These are phyloP conservation scores for Belgica antarctica DNA, from an alignment of 2,888 invertebrate species.

Conservation along the genomic window DNA sequence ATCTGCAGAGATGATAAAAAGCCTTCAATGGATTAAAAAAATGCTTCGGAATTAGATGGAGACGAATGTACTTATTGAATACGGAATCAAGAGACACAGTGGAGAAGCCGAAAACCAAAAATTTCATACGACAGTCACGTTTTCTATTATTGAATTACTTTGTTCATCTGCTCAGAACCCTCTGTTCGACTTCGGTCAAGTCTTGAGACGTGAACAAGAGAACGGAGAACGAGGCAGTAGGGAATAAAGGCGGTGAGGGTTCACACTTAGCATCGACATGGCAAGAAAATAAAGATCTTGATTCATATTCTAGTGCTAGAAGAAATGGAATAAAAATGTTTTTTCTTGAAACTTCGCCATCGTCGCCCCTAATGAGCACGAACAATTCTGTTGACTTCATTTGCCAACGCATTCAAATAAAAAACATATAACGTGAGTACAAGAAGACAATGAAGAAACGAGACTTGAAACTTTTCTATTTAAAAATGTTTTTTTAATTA, in stretches of 20 bases:
- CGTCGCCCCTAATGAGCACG: slow-evolving; percentile 12
- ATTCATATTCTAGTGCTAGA: too few species aligned
- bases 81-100: slow-evolving; percentile 27
- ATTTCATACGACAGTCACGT: slow-evolving; percentile 37
- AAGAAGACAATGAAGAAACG: too few species aligned
- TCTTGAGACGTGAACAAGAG: not conserved
- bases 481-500: slow-evolving; percentile 44
- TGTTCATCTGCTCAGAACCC: slow-evolving; percentile 10
- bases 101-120: not conserved
- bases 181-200: slow-evolving; percentile 17
- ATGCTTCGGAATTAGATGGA: slow-evolving; percentile 31
- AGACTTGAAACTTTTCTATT: slow-evolving; percentile 40
- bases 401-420: slow-evolving; percentile 37
- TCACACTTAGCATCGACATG: slow-evolving; percentile 1
- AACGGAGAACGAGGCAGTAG: not conserved
- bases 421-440: not conserved
- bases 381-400: not conserved
- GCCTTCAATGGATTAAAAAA: slow-evolving; percentile 12
- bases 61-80: slow-evolving; percentile 39
- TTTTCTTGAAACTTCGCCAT: slow-evolving; percentile 7
- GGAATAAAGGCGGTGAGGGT: not conserved
- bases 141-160: slow-evolving; percentile 43
- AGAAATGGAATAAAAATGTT: not conserved
- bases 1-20: not conserved
- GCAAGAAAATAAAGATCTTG: slow-evolving; percentile 9